A percentile compares a stretch with the other conserved stretches of the same genome.
phyloP scores from a whole-genome alignment of 2,888 invertebrate species.

The Cheilosia impressa region DNA sequence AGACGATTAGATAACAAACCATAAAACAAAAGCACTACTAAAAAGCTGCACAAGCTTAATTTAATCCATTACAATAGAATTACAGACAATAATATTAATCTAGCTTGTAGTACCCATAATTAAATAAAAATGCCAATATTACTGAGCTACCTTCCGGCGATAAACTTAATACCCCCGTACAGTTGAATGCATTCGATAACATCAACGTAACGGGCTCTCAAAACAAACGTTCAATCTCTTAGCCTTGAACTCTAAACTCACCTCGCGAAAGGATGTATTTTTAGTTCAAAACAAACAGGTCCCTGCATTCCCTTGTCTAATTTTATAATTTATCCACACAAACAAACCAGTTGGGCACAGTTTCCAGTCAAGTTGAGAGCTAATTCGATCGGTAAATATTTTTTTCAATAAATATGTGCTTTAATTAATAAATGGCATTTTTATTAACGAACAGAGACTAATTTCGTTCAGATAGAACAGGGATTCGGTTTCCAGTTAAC shows the following conservation, averaged over 20 bases:
- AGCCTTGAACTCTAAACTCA: constrained; percentile 16
- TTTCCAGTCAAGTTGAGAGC: neutral
- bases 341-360: neutral
- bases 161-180: neutral
- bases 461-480: neutral
- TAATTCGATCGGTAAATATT: constrained; percentile 14
- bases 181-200: neutral
- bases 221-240: neutral
- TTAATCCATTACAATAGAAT: neutral
- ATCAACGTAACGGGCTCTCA: neutral
- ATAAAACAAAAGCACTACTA: too few relatives aligned
- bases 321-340: neutral
- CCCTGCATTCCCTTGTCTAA: constrained; percentile 12
- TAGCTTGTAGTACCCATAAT: neutral
- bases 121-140: neutral
- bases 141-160: neutral
- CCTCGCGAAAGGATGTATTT: neutral
- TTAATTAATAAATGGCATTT: constrained; percentile 16
- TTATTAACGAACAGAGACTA: constrained; percentile 12
- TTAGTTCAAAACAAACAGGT: constrained; percentile 14
- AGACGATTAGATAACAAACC: neutral
- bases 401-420: neutral
- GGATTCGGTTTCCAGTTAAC: constrained; percentile 6
- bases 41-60: neutral
- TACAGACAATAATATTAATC: neutral